Percentiles rank a stretch among this genome's conserved stretches.
Evolutionary conservation across 2,888 invertebrate genomes (phyloP).

Genomic region (Phaedon cochleariae): DNA sequence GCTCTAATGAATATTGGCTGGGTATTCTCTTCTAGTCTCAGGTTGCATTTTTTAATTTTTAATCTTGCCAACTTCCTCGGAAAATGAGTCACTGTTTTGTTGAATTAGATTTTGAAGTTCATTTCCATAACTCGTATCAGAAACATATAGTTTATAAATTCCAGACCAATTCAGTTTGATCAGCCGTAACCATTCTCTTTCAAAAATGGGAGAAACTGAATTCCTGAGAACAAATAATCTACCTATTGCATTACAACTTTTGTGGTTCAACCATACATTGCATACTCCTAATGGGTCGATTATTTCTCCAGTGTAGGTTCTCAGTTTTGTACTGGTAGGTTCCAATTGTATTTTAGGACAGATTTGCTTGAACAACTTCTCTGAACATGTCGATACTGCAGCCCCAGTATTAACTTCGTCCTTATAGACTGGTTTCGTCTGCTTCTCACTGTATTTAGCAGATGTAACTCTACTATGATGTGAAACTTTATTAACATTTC

Average conservation of each 20-base stretch:
- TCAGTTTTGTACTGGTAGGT: constrained; percentile 3
- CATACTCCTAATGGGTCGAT: constrained; percentile 3
- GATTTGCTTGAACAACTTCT: neutral
- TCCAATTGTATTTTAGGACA: neutral
- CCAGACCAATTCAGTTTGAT: neutral
- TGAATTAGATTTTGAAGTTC: too few species aligned
- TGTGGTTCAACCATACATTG: neutral
- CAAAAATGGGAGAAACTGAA: neutral
- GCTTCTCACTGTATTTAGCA: neutral
- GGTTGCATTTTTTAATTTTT: too few species aligned
- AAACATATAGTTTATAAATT: neutral
- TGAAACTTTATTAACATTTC: neutral
- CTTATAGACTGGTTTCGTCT: neutral
- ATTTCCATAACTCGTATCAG: neutral
- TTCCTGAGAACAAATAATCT: neutral
- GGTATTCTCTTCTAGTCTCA: too few species aligned
- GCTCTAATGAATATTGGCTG: too few species aligned
- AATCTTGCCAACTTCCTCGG: too few species aligned
- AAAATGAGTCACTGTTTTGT: too few species aligned
- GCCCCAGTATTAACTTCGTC: constrained; percentile 6
- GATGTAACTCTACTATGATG: neutral
- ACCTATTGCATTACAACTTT: neutral
- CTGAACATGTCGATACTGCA: constrained; percentile 1
- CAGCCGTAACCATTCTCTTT: neutral
- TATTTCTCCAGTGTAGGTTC: constrained; percentile 8